Evolutionary conservation across 2,113 vertebrate genomes (phyloP).

Genomic region (Electrona antarctica): DNA sequence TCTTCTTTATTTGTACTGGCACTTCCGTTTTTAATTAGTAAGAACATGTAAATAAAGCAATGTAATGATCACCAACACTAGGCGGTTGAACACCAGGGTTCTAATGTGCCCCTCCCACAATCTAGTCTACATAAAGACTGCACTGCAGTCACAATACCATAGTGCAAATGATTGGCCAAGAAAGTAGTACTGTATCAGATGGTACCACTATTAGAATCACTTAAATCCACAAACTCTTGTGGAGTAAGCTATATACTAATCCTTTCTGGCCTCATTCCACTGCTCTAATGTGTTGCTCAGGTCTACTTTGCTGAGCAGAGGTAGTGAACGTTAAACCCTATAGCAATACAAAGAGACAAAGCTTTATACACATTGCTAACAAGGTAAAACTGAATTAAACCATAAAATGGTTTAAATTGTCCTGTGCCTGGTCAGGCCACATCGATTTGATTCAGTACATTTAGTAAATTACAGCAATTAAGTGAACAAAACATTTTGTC

Average conservation of each 20-base stretch:
- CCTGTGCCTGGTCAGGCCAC: neutral
- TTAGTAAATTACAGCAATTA: slow-evolving; percentile 13
- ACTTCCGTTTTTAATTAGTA: neutral
- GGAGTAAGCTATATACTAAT: neutral
- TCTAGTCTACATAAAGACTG: neutral
- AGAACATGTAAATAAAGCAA: neutral
- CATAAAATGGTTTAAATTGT: neutral
- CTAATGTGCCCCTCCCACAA: too few species aligned
- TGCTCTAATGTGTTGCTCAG: neutral
- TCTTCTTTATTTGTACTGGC: neutral
- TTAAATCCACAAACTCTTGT: slow-evolving; percentile 5
- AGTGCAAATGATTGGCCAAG: slow-evolving; percentile 30
- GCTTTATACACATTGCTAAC: neutral
- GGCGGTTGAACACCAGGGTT: slow-evolving; percentile 10
- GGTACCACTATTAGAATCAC: neutral
- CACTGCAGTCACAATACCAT: neutral
- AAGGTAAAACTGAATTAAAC: slow-evolving; percentile 8
- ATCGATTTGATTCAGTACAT: slow-evolving; percentile 17
- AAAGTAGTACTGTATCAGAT: neutral
- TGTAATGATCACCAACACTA: neutral
- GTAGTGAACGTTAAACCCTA: slow-evolving; percentile 44
- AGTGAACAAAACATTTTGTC: slow-evolving; percentile 10
- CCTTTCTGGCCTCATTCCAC: neutral
- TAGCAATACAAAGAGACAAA: slow-evolving; percentile 7
- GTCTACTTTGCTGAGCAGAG: slow-evolving; percentile 36